phyloP scores from a whole-genome alignment of 30 jellyfish, hydroid and myxozoan genomes.

The Pelagia noctiluca region DNA sequence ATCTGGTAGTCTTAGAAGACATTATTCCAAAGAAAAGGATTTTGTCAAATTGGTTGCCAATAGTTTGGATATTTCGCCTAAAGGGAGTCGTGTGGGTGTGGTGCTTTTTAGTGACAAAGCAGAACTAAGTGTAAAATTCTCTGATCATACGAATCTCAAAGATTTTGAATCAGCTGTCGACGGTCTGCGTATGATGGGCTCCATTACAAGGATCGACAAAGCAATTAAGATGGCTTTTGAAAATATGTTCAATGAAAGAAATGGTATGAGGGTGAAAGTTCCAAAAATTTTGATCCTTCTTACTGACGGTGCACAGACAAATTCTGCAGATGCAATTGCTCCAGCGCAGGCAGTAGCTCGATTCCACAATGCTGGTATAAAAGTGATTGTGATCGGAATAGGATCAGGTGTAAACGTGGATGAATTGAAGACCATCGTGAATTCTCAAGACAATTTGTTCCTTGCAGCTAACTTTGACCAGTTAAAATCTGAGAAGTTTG shows the following conservation, averaged over 20 bases:
- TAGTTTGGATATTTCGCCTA: constrained; percentile 54
- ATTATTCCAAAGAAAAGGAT: too few species aligned
- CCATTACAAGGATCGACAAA: constrained; percentile 62
- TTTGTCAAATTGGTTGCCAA: constrained; percentile 65
- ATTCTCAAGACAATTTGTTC: constrained; percentile 28
- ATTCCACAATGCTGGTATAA: too few species aligned
- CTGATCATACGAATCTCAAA: too few species aligned
- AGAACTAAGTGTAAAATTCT: constrained; percentile 67
- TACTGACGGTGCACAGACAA: too few species aligned
- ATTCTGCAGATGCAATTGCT: constrained; percentile 53
- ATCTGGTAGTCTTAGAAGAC: too few species aligned
- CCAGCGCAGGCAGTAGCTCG: too few species aligned
- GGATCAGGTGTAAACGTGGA: constrained; percentile 48
- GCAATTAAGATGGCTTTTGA: constrained; percentile 38
- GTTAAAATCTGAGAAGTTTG: constrained; percentile 38
- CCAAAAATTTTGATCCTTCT: too few species aligned
- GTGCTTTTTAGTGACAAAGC: constrained; percentile 74
- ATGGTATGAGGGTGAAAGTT: too few species aligned
- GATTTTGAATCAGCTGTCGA: too few species aligned
- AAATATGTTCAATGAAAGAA: constrained; percentile 51
- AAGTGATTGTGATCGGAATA: constrained; percentile 56
- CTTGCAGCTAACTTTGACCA: constrained; percentile 56
- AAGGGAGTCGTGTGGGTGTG: constrained; percentile 75
- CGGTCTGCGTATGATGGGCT: too few species aligned
- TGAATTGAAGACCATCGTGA: constrained; percentile 41